Conservation (phyloP, 2,888 invertebrate species). For the Campaea margaritaria region DNA sequence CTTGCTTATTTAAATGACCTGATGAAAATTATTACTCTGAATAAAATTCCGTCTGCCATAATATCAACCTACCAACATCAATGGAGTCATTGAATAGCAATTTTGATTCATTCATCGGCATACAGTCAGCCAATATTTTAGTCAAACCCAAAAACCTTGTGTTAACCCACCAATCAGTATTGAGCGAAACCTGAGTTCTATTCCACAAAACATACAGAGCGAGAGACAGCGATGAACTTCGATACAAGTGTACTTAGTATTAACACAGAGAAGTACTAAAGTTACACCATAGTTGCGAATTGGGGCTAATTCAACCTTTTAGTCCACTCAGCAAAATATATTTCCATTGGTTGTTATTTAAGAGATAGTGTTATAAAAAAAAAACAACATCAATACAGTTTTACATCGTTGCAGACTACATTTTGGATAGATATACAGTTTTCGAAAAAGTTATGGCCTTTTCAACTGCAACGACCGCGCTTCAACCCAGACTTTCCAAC, state of each 20-base stretch:
- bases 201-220: not conserved
- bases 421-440: too few species aligned
- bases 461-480: not conserved
- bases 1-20: not conserved
- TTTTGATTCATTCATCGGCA: conserved; percentile 29
- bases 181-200: conserved; percentile 15
- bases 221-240: conserved; percentile 1
- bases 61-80: conserved; percentile 7
- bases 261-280: too few species aligned
- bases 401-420: too few species aligned
- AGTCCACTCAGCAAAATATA: too few species aligned
- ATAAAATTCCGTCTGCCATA: conserved; percentile 16
- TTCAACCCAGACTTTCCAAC: not conserved
- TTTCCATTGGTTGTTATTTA: too few species aligned
- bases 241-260: too few species aligned
- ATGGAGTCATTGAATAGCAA: conserved; percentile 24
- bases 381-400: too few species aligned
- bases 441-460: not conserved
- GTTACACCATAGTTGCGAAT: too few species aligned
- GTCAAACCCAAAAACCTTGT: conserved; percentile 31
- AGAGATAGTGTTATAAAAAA: too few species aligned
- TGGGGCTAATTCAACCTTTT: too few species aligned
- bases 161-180: conserved; percentile 43
- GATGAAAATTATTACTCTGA: conserved; percentile 23
- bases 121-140: conserved; percentile 26